Percentiles rank a stretch among this genome's conserved stretches.
Evolutionary conservation across 1,140 invertebrate species (phyloP).

Genomic region (Listronotus oregonensis): DNA sequence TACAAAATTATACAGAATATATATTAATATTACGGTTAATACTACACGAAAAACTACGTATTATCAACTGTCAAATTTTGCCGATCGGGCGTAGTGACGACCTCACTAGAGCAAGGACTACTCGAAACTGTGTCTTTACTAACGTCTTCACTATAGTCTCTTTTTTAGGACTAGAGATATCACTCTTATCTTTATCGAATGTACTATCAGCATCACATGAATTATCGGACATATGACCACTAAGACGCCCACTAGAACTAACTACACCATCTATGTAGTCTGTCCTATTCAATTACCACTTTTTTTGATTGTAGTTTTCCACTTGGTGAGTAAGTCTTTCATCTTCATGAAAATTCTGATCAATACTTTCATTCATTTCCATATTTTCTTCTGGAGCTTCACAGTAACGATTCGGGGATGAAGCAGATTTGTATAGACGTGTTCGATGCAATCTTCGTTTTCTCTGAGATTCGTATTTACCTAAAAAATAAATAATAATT

Average conservation of each 20-base stretch:
- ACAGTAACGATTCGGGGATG: constrained; percentile 33
- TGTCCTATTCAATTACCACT: neutral
- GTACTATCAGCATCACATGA: too few relatives aligned
- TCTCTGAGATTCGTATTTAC: constrained; percentile 41
- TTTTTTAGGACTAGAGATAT: too few relatives aligned
- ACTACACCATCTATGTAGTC: neutral
- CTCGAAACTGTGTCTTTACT: neutral
- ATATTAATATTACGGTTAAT: neutral
- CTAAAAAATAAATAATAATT: too few relatives aligned
- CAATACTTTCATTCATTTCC: constrained; percentile 32
- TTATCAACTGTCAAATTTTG: constrained; percentile 5
- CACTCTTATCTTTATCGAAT: too few relatives aligned
- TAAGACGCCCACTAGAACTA: too few relatives aligned
- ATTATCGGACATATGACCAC: too few relatives aligned
- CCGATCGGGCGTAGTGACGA: neutral
- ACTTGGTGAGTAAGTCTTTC: constrained; percentile 2
- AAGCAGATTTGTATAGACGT: constrained; percentile 44
- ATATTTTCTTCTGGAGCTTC: constrained; percentile 37
- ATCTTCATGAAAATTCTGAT: constrained; percentile 3
- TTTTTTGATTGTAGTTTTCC: constrained; percentile 1
- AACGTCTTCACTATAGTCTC: neutral
- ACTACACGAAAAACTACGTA: neutral
- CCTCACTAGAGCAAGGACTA: neutral
- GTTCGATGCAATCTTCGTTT: constrained; percentile 31
- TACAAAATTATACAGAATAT: constrained; percentile 10